phyloP scores from a whole-genome alignment of 2,797 vertebrate genomes.

The Rachycentron canadum region DNA sequence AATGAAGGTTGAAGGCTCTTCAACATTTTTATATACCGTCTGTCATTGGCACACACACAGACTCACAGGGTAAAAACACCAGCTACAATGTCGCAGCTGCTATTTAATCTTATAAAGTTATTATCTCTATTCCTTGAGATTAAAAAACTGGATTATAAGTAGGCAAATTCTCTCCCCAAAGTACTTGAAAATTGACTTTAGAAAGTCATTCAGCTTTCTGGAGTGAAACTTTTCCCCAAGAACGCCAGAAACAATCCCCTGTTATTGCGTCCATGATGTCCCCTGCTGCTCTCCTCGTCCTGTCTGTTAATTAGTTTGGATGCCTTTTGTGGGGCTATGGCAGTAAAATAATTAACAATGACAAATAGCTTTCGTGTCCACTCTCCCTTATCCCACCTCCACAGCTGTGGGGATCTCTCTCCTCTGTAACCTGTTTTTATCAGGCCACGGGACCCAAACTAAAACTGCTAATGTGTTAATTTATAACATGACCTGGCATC shows the following conservation, averaged over 20 bases:
- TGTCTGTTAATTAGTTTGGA: constrained; percentile 68
- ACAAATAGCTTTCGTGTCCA: constrained; percentile 66
- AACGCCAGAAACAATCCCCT: constrained; percentile 20
- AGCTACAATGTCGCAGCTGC: too few species aligned
- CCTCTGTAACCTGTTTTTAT: constrained; percentile 56
- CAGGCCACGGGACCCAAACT: constrained; percentile 36
- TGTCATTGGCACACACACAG: background rate
- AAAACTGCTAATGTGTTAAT: constrained; percentile 64
- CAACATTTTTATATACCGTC: too few species aligned
- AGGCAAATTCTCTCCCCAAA: constrained; percentile 8
- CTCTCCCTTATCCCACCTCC: constrained; percentile 59
- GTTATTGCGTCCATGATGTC: constrained; percentile 25
- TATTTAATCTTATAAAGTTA: background rate
- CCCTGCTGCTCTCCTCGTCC: constrained; percentile 48
- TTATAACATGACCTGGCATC: constrained; percentile 62
- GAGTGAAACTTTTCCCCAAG: constrained; percentile 35
- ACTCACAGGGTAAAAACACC: background rate
- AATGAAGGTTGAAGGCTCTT: too few species aligned
- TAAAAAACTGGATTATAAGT: constrained; percentile 26
- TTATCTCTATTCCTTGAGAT: constrained; percentile 13
- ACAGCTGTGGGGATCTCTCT: constrained; percentile 59
- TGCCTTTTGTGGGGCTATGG: constrained; percentile 53
- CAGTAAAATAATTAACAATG: constrained; percentile 70
- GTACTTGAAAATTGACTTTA: constrained; percentile 44
- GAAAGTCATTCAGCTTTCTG: constrained; percentile 40